Base-by-base conservation (phyloP, 1,140 invertebrate genomes). In the Tachypleus tridentatus region DNA sequence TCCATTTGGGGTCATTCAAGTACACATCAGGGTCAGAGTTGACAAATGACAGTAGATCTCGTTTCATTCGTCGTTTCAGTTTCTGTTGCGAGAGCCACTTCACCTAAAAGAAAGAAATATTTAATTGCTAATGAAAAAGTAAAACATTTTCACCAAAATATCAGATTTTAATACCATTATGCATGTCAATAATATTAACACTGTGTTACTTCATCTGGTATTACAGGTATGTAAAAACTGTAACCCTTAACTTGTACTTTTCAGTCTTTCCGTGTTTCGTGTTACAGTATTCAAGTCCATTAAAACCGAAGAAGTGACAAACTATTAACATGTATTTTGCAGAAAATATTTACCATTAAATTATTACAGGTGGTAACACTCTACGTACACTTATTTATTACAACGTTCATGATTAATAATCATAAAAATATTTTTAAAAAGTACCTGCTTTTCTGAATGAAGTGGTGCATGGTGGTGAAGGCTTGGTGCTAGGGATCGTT, bases 71-170 rank as follows among this genome's bases (percentile, higher is more conserved):
- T 58, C 82, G 83, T 76, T 87, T 92, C 73, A 93, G 89, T 63
- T 87, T 84, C 74, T 97, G 93, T 73, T 97, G 93, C 73, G 93
- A 87, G 65, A 93, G 85, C 92, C 92, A 96, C 70, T 83, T 82
- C 3, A 96, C 87, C 88, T 94, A 74, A 29, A 29, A 53, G 53
- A 52, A n/a, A 62, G 8, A 54, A 49, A 49, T 29, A 29, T 29
- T 29, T 29, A 29, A n/a, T n/a, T n/a, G n/a, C n/a, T n/a, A n/a
- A n/a, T n/a, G n/a, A 64, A 53, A 60, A 49, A 6, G 59, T 60
- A 60, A 9, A 60, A 48, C 51, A 60, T 49, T 49, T 8, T 11
- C 51, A 49, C 5, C n/a, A 6, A 5, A 4, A 9, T 5, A 57
- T 48, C 57, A 9, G 8, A 3, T 9, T 54, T 54, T 3, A 3